Evolutionary conservation across 2,797 vertebrate genomes (phyloP).

Genomic region (Erithacus rubecula): DNA sequence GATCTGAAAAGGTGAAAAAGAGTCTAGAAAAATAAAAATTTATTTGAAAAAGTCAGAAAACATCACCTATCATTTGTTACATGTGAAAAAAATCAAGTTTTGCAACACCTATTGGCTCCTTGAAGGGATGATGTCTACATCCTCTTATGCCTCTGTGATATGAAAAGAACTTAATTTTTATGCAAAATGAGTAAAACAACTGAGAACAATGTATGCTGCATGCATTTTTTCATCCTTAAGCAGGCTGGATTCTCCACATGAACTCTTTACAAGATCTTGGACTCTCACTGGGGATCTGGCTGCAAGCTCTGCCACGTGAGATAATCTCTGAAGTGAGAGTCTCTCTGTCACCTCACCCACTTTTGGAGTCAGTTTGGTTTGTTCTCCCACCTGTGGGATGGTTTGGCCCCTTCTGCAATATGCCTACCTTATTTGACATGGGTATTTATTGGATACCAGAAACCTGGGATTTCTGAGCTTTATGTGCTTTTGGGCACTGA

Average conservation of each 20-base stretch:
- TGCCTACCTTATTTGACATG: not conserved
- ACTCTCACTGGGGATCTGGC: accelerated
- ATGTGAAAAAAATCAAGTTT: not conserved
- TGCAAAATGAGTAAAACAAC: not conserved
- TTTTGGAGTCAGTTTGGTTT: not conserved
- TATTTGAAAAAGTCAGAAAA: not conserved
- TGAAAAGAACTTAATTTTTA: not conserved
- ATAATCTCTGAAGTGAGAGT: not conserved
- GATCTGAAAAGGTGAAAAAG: not conserved
- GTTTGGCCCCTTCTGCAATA: not conserved
- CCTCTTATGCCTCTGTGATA: not conserved
- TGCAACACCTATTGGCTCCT: not conserved
- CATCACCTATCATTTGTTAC: not conserved
- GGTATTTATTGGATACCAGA: too few relatives aligned
- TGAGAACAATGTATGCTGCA: not conserved
- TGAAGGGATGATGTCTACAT: not conserved
- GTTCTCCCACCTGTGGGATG: not conserved
- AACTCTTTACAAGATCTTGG: not conserved
- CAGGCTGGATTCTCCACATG: not conserved
- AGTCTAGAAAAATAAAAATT: not conserved
- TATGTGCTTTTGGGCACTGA: too few relatives aligned
- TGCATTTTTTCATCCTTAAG: not conserved
- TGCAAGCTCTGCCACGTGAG: not conserved
- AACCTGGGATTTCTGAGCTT: too few relatives aligned
- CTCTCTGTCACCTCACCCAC: not conserved